Conservation (phyloP, 2,113 vertebrate genomes). For the Pituophis catenifer region DNA sequence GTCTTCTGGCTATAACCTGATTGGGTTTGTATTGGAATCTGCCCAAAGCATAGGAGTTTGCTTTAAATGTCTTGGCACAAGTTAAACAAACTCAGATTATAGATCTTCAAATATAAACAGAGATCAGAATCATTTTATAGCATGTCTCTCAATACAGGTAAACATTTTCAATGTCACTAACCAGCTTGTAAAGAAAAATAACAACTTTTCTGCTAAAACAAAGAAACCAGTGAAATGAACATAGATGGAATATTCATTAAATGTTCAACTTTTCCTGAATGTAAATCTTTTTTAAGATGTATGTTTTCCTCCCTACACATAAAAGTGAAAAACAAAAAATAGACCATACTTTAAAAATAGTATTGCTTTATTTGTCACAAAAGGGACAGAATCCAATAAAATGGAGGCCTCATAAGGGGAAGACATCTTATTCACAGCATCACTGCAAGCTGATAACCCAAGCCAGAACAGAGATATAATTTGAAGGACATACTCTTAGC, state of each 20-base stretch:
- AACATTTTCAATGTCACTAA: not conserved
- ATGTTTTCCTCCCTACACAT: not conserved
- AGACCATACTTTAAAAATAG: not conserved
- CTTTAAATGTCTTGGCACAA: slow-evolving; percentile 4
- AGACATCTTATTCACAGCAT: not conserved
- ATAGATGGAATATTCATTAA: slow-evolving; percentile 9
- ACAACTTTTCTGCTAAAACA: slow-evolving; percentile 23
- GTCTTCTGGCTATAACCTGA: not conserved
- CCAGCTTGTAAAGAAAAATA: slow-evolving; percentile 10
- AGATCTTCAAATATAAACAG: slow-evolving; percentile 9
- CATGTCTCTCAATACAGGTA: not conserved
- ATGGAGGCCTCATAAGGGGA: not conserved
- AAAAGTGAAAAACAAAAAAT: slow-evolving; percentile 8
- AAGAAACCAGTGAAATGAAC: slow-evolving; percentile 14
- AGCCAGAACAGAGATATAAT: not conserved
- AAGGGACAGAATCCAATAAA: slow-evolving; percentile 1
- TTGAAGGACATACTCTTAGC: not conserved
- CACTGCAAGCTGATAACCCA: not conserved
- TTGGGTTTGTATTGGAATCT: not conserved
- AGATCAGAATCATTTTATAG: not conserved
- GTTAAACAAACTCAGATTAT: slow-evolving; percentile 2
- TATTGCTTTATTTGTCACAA: not conserved
- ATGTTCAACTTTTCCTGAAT: slow-evolving; percentile 17
- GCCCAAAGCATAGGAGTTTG: not conserved
- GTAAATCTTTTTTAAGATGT: slow-evolving; percentile 3